A percentile compares a stretch with the other conserved stretches of the same genome.
These are phyloP conservation scores for Catamblyrhynchus diadema DNA, from an alignment of 2,797 vertebrate species.

Conservation along the genomic window DNA sequence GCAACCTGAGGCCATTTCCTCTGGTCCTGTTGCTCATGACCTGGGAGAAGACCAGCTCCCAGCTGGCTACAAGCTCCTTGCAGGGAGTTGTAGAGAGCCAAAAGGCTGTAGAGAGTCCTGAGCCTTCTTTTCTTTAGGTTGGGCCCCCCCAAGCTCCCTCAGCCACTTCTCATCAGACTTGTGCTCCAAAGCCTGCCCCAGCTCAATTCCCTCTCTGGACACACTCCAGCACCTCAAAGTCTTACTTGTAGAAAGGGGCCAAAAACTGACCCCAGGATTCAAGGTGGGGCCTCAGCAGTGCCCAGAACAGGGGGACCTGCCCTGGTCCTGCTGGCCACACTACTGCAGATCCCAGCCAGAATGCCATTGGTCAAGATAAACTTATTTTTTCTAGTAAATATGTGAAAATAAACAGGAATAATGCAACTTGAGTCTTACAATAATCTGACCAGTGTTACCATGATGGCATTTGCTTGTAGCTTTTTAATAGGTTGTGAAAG, in stretches of 20 bases:
- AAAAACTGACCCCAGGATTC: neutral
- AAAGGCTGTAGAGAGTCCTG: neutral
- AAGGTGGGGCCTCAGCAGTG: neutral
- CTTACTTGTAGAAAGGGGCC: neutral
- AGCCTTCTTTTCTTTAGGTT: neutral
- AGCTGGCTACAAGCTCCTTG: neutral
- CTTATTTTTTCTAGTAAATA: neutral
- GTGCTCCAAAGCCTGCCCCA: neutral
- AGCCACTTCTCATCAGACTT: accelerated
- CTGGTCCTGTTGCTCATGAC: neutral
- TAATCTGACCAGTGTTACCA: neutral
- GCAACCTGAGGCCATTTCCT: neutral
- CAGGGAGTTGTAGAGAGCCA: neutral
- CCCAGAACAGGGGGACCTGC: neutral
- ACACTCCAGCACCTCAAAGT: neutral
- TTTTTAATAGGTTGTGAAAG: neutral
- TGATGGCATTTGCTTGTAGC: neutral
- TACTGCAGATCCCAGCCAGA: neutral
- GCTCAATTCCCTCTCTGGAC: neutral
- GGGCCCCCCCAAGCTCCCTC: neutral
- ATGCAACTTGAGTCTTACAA: neutral
- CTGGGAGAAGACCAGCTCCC: neutral
- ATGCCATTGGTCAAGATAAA: neutral
- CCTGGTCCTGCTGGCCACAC: neutral
- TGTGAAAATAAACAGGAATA: neutral